A percentile compares a stretch with the other conserved stretches of the same genome.
Evolutionary conservation across 1,140 invertebrate genomes (phyloP).

Genomic region (Pachyrhynchus sulphureomaculatus): DNA sequence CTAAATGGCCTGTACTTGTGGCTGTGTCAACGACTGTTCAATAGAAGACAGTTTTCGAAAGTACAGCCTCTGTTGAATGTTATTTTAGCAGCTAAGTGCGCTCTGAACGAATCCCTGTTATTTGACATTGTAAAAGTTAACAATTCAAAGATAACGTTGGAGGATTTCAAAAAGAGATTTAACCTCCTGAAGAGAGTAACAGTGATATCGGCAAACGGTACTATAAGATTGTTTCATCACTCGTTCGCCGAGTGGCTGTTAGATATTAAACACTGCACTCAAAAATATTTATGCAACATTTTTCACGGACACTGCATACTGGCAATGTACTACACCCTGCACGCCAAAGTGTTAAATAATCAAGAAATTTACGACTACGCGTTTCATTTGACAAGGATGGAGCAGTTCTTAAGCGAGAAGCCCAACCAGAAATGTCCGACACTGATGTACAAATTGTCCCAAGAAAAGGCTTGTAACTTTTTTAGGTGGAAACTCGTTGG

Average conservation of each 20-base stretch:
- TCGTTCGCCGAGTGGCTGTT: constrained; percentile 93
- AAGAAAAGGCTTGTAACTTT: constrained; percentile 35
- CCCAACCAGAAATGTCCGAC: constrained; percentile 44
- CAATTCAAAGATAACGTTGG: constrained; percentile 74
- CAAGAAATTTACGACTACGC: constrained; percentile 60
- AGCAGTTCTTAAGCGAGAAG: constrained; percentile 53
- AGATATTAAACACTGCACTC: constrained; percentile 95
- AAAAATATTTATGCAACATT: constrained; percentile 87
- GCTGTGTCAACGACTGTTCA: constrained; percentile 91
- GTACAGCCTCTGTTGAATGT: constrained; percentile 84
- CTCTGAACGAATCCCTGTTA: constrained; percentile 77
- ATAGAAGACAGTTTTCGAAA: constrained; percentile 84
- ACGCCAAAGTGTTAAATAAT: constrained; percentile 49
- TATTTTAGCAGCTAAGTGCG: constrained; percentile 81
- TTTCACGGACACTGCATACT: constrained; percentile 87
- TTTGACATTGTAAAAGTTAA: constrained; percentile 81
- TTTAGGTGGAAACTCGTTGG: constrained; percentile 38
- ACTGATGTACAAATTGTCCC: constrained; percentile 42
- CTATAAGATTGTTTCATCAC: constrained; percentile 80
- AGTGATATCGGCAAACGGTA: constrained; percentile 62
- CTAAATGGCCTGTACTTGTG: constrained; percentile 93
- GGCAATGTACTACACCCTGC: constrained; percentile 70
- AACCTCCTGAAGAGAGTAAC: constrained; percentile 76
- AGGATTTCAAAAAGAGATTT: constrained; percentile 83
- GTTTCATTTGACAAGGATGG: constrained; percentile 58